Base-by-base conservation (phyloP, 2,797 vertebrate genomes). In the Yasuhikotakia modesta region DNA sequence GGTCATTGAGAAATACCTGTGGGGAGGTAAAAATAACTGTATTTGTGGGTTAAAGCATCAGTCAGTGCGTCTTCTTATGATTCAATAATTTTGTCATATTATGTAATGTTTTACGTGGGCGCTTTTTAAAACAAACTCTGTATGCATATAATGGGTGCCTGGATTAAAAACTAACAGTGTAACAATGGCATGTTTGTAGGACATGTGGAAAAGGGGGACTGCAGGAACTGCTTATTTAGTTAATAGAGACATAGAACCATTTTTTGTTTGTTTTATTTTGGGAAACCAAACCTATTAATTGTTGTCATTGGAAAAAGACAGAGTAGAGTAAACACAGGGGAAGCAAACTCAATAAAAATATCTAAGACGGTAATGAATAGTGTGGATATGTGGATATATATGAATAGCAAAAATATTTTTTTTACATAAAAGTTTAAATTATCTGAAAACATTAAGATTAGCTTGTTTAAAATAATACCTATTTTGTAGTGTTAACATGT, bases 11-110 rank as follows among this genome's bases (percentile, higher is more conserved):
- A 66, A 69, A 78, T 66, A 77, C 66, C 75, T 77, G 75, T 63
- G 75, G 75, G 30, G 19, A 70, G 75, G 75, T 77, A 77, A 70
- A 77, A 52, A 70, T 77, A 70, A 69, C 14, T 69, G 21, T 52
- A 63, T 77, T 77, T 77, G 57, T 27, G 75, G 75, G 19, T 53
- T 39, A 16, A 43, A 70, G 45, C 66, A 52, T 77, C 75, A 27
- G 65, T 69, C 73, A 5, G 55, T 61, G 53, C 21, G 24, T 69
- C 30, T 52, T 19, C 75, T 43, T 19, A 19, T 63, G 57, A 70
- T 70, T 69, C 45, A 61, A 61, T 70, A 27, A 76, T 61, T 77
- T 61, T 24, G 55, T 39, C 75, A 43, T 70, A 58, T 58, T 69
- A 77, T 70, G 45, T 53, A 50, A 70, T 70, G 16, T 14, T 70